These are phyloP conservation scores for Mormyrops attenuatus DNA, from an alignment of 2,797 vertebrate species.

Conservation along the genomic window DNA sequence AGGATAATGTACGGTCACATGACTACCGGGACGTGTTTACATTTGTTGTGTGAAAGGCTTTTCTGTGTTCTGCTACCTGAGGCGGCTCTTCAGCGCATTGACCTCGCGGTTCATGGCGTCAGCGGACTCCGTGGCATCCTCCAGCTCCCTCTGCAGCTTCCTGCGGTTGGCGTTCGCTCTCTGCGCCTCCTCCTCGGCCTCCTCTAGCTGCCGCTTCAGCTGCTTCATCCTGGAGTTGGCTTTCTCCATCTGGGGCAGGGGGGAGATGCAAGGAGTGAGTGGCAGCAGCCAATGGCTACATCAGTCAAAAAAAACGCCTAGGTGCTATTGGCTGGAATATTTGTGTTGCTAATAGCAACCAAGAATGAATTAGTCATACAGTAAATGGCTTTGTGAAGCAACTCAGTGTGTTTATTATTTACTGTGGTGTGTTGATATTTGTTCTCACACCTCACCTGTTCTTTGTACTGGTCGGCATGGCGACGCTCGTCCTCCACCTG, in stretches of 20 bases:
- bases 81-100: constrained; percentile 87
- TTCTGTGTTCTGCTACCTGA: neutral
- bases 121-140: constrained; percentile 85
- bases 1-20: neutral
- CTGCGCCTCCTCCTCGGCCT: constrained; percentile 91
- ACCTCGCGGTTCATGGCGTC: constrained; percentile 89
- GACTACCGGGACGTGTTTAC: neutral
- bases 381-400: neutral
- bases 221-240: constrained; percentile 65
- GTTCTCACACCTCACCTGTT: constrained; percentile 69
- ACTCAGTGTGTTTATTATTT: neutral
- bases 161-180: constrained; percentile 88
- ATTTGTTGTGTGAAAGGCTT: neutral
- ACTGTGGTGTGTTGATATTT: neutral
- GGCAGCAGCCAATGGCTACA: neutral
- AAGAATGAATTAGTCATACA: neutral
- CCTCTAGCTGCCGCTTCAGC: constrained; percentile 92
- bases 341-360: neutral
- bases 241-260: constrained; percentile 8
- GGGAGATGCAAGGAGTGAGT: neutral
- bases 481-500: constrained; percentile 96
- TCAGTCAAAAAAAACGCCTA: neutral
- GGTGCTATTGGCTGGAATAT: neutral
- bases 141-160: constrained; percentile 92
- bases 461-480: constrained; percentile 92